Percentiles rank a stretch among this genome's conserved stretches.
Evolutionary conservation across 2,888 invertebrate genomes (phyloP).

Genomic region (Diachrysia chrysitis): DNA sequence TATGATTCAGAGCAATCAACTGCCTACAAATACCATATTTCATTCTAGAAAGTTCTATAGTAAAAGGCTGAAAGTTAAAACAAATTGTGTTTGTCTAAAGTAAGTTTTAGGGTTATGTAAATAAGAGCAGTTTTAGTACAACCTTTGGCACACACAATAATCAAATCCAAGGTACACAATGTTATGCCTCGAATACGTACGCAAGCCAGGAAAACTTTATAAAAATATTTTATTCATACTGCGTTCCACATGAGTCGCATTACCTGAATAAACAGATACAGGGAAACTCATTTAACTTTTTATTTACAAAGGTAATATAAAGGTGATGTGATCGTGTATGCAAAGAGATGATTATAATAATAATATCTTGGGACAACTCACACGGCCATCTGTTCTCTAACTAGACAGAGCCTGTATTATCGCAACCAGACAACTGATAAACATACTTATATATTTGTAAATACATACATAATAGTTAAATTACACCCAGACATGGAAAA

Average conservation of each 20-base stretch:
- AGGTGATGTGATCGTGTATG: too few relatives aligned
- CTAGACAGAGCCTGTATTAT: too few relatives aligned
- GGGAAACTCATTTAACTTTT: slow-evolving; percentile 8
- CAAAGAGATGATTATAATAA: too few relatives aligned
- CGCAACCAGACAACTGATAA: too few relatives aligned
- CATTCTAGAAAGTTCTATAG: neutral
- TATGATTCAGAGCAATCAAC: neutral
- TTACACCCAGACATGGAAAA: too few relatives aligned
- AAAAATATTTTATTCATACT: slow-evolving; percentile 8
- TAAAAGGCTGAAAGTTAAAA: neutral
- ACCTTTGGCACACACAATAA: neutral
- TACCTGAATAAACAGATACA: slow-evolving; percentile 3
- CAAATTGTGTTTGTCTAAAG: neutral
- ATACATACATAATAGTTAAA: too few relatives aligned
- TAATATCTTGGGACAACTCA: too few relatives aligned
- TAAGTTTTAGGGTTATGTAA: neutral
- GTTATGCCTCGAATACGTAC: neutral
- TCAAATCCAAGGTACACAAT: neutral
- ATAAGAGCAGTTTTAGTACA: neutral
- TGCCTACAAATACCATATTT: neutral
- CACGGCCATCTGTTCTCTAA: too few relatives aligned
- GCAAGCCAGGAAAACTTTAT: neutral
- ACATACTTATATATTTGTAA: too few relatives aligned
- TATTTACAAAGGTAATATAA: neutral
- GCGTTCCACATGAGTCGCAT: neutral